These are phyloP conservation scores for Stigmatopora argus DNA, from an alignment of 2,113 vertebrate genomes.

Conservation along the genomic window DNA sequence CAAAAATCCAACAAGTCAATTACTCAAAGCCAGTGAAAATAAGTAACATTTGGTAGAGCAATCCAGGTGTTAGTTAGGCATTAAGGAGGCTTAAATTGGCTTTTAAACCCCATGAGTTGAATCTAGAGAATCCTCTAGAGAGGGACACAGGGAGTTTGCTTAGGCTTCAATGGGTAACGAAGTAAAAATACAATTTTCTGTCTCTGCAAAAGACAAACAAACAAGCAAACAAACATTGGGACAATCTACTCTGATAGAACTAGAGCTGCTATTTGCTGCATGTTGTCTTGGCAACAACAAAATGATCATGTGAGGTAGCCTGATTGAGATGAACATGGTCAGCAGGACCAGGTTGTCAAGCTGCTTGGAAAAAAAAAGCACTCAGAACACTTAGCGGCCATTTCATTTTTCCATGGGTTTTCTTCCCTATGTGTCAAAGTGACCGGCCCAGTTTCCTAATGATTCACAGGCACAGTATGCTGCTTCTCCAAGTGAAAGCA, in stretches of 20 bases:
- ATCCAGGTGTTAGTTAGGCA: slow-evolving; percentile 28
- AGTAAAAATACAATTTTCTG: slow-evolving; percentile 39
- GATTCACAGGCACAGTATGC: slow-evolving; percentile 21
- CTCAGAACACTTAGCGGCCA: slow-evolving; percentile 49
- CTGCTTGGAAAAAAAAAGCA: slow-evolving; percentile 46
- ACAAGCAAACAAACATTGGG: slow-evolving; percentile 41
- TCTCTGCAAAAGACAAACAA: slow-evolving; percentile 18
- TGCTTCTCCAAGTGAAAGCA: slow-evolving; percentile 28
- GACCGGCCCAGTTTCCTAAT: slow-evolving; percentile 25
- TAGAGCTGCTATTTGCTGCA: slow-evolving; percentile 21
- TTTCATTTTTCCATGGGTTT: slow-evolving; percentile 36
- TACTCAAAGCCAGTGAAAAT: slow-evolving; percentile 49
- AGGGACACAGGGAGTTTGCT: slow-evolving; percentile 32
- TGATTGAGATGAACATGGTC: slow-evolving; percentile 66
- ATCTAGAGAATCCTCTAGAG: slow-evolving; percentile 9
- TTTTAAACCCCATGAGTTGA: slow-evolving; percentile 43
- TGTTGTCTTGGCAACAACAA: slow-evolving; percentile 61
- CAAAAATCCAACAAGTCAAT: slow-evolving; percentile 32
- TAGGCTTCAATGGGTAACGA: slow-evolving; percentile 30
- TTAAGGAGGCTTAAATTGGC: slow-evolving; percentile 57
- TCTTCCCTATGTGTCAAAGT: slow-evolving; percentile 36
- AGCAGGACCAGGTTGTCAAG: slow-evolving; percentile 64
- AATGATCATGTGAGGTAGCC: slow-evolving; percentile 49
- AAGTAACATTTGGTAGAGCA: slow-evolving; percentile 59
- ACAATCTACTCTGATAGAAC: slow-evolving; percentile 44